Evolutionary conservation across 2,113 vertebrate species (phyloP), one percentile per base, ranked within the genome.

Genomic region (Podiceps cristatus): DNA sequence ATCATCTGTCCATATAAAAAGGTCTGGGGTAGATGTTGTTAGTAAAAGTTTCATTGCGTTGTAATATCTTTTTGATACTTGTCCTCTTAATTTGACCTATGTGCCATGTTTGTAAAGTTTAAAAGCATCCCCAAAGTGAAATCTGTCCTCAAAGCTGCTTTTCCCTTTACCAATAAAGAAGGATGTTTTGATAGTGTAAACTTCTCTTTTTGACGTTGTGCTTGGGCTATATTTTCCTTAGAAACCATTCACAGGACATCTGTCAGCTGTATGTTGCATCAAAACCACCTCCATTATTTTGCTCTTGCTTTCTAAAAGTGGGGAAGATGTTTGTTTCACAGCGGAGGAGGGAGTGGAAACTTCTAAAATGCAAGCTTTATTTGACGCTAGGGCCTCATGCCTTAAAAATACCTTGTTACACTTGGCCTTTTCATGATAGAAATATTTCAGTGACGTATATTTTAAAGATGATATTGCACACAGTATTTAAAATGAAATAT

Each of bases 201-300:
- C 62, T 63, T 71, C 88, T 87, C 68, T 40, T 82, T 88, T 68
- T 80, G 82, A 71, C 47, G 25, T 79, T 60, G 53, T 75, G 67
- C 52, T 77, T 91, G 63, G 69, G 69, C 68, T 97, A 5, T 84
- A 62, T 91, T 95, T 97, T 89, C 86, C 74, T 91, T 92, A 74
- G 94, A 87, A 96, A 89, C 86, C 80, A 87, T 93, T 97, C 76
- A 90, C 93, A 89, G 56, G 94, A 95, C 89, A 92, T 90, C 92
- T 95, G 95, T 94, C 91, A 91, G 80, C 91, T 97, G 82, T 67
- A 76, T 67, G 63, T 92, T 92, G 75, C 94, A 95, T 97, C 96
- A 93, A 94, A 97, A n/a, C 94, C 91, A 95, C 93, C 83, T 94
- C 91, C 83, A 15, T 89, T 95, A 92, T 95, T 93, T 93, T 81